Base-by-base conservation (phyloP, 2,113 vertebrate species). In the Muntiacus reevesi region DNA sequence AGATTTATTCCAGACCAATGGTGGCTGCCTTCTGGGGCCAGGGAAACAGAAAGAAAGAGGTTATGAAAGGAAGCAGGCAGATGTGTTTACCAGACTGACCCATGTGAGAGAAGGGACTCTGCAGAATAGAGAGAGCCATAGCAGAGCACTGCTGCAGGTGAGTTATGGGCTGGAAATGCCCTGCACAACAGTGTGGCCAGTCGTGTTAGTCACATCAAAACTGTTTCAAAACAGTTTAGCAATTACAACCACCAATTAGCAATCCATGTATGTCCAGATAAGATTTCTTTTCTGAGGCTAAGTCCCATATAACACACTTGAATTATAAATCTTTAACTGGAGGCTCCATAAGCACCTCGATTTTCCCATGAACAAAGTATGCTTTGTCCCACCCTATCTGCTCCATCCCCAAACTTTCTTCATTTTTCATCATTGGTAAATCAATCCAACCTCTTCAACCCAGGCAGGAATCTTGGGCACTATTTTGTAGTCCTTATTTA, bases 81-180 rank as follows among this genome's bases (percentile, higher is more conserved):
- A 3, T 1, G 0, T 10, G 5, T 12, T 36, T 33, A 12, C 54
- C 19, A 17, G 36, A 23, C 33, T 2, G 78, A n/a, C 3, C 4
- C 47, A 30, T 17, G 19, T 28, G 62, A 54, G 52, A 36, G 4
- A 55, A 52, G 23, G n/a, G 27, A 16, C 15, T 62, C 9, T 1
- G 17, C 36, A 9, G 33, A 54, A 50, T 50, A 85, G 54, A 88
- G 0, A 12, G 16, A 6, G 15, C 11, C 27, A 0, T 2, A 33
- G 59, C 16, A 12, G 52, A 47, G 0, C 2, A 15, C 14, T 0
- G 12, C 36, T 2, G 2, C 50, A 0, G 28, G 36, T 9, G 9
- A 40, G 3, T 30, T 21, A 19, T 11, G 50, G 30, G 28, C 1
- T 12, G 2, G 33, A 47, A 5, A 25, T 0, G 0, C 52, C n/a